Evolutionary conservation across 2,888 invertebrate species (phyloP).

Genomic region (Eristalinus aeneus): DNA sequence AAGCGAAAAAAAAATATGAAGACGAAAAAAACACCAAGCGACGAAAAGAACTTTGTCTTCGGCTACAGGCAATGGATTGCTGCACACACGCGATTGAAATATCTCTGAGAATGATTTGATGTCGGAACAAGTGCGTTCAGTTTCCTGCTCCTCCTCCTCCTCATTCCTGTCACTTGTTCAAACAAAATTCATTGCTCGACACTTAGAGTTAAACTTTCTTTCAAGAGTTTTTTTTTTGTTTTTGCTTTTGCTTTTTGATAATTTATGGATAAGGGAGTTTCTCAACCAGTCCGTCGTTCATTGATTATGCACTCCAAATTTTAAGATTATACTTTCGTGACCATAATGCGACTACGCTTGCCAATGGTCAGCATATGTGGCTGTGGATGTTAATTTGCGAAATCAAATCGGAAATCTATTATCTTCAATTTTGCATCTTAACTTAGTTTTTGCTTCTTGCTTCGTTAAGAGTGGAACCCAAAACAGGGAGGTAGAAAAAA

Average conservation of each 20-base stretch:
- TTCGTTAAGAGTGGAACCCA: neutral
- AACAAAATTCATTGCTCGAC: constrained; percentile 38
- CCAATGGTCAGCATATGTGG: neutral
- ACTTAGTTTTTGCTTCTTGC: neutral
- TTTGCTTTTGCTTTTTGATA: neutral
- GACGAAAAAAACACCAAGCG: constrained; percentile 7
- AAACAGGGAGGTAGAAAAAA: neutral
- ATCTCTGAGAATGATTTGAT: constrained; percentile 47
- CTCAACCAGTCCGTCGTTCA: neutral
- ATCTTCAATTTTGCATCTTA: constrained; percentile 5
- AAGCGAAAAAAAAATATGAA: constrained; percentile 22
- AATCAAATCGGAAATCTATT: constrained; percentile 16
- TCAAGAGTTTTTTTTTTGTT: neutral
- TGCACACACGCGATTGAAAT: constrained; percentile 64
- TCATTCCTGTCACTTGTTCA: constrained; percentile 22
- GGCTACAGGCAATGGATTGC: constrained; percentile 21
- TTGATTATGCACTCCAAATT: neutral
- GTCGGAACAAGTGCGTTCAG: constrained; percentile 5
- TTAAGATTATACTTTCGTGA: neutral
- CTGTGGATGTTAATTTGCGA: neutral
- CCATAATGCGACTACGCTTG: neutral
- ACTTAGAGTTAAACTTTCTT: constrained; percentile 14
- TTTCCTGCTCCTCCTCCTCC: constrained; percentile 8
- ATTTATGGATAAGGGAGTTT: neutral
- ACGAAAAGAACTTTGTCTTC: constrained; percentile 47